Evolutionary conservation across 1,140 invertebrate species (phyloP).

Genomic region (Pseudomyrmex sp.): DNA sequence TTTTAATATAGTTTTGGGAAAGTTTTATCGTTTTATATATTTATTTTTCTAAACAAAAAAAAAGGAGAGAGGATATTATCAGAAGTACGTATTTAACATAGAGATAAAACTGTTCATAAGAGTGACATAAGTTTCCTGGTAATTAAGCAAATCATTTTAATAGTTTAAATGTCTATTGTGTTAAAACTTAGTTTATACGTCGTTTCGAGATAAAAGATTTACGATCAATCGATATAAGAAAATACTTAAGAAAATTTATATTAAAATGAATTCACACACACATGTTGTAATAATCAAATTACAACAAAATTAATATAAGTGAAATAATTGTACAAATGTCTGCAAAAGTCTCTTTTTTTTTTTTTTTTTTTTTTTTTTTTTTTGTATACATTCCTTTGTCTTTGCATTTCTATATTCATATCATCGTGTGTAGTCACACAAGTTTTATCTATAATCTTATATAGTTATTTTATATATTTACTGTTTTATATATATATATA

Average conservation of each 20-base stretch:
- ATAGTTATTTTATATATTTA: not conserved
- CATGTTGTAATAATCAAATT: not conserved
- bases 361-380: not conserved
- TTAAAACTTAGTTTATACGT: too few species aligned
- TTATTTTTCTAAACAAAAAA: slow-evolving; percentile 12
- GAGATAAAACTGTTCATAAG: not conserved
- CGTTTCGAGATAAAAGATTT: too few species aligned
- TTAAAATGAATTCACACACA: not conserved
- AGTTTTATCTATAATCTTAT: not conserved
- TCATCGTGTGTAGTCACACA: slow-evolving; percentile 5
- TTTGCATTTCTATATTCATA: slow-evolving; percentile 8
- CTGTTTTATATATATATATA: too few species aligned
- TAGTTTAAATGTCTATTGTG: too few species aligned
- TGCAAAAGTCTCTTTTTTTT: slow-evolving; percentile 6
- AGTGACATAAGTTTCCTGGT: too few species aligned
- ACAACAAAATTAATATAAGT: not conserved
- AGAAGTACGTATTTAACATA: not conserved
- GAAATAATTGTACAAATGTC: slow-evolving; percentile 16
- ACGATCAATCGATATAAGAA: too few species aligned
- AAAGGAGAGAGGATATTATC: not conserved
- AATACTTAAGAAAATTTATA: slow-evolving; percentile 5
- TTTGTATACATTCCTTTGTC: slow-evolving; percentile 23
- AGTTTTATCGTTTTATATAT: slow-evolving; percentile 47
- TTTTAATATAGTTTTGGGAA: slow-evolving; percentile 9
- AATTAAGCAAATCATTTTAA: too few species aligned